Evolutionary conservation across 1,140 invertebrate genomes (phyloP).

Genomic region (Coenobita brevimanus): DNA sequence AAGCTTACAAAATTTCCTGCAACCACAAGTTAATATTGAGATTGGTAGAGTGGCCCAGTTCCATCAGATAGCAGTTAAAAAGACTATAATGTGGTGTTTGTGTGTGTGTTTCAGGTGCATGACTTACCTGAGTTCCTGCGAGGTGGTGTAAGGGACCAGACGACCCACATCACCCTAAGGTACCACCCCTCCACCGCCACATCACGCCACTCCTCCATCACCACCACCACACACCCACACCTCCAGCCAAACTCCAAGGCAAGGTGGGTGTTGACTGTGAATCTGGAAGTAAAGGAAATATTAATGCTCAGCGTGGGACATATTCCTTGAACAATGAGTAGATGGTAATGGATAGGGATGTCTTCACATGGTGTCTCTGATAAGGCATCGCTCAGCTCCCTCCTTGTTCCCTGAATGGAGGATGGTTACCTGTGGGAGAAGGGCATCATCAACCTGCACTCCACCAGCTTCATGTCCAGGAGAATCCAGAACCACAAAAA

Average conservation of each 20-base stretch:
- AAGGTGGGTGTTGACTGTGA: neutral
- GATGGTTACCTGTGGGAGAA: too few species aligned
- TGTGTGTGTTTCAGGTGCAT: conserved; percentile 22
- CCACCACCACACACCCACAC: neutral
- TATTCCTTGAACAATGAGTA: too few species aligned
- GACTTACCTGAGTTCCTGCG: conserved; percentile 55
- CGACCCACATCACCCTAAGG: conserved; percentile 34
- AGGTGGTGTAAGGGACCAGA: conserved; percentile 51
- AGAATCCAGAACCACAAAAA: too few species aligned
- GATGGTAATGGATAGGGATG: too few species aligned
- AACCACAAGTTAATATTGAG: too few species aligned
- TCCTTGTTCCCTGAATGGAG: too few species aligned
- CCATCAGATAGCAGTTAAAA: neutral
- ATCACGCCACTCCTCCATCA: neutral
- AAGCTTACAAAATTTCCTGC: too few species aligned
- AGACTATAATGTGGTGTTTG: neutral
- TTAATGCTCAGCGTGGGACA: neutral
- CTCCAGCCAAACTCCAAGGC: neutral
- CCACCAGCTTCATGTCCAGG: too few species aligned
- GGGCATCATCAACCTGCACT: too few species aligned
- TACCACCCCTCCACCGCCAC: conserved; percentile 24
- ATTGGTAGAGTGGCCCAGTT: too few species aligned
- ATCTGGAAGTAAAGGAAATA: conserved; percentile 17
- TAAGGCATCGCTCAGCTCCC: too few species aligned
- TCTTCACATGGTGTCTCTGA: too few species aligned